phyloP scores from a whole-genome alignment of 2,113 vertebrate genomes.

The Semicossyphus pulcher region DNA sequence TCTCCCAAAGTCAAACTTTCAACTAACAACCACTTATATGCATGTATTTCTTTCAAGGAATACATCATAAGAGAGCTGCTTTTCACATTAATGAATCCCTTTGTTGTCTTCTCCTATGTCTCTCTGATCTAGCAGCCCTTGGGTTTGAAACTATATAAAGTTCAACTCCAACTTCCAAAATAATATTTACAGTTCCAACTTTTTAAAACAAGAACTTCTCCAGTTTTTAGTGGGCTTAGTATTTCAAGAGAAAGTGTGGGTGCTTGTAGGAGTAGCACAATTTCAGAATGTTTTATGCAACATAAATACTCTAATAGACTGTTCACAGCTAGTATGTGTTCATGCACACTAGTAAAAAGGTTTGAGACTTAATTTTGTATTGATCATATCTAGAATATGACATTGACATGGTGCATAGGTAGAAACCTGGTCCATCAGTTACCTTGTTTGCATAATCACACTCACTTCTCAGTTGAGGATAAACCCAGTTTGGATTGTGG shows the following conservation, averaged over 20 bases:
- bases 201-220: not conserved
- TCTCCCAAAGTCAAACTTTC: conserved; percentile 25
- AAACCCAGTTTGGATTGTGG: not conserved
- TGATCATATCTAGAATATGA: too few species aligned
- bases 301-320: conserved; percentile 3
- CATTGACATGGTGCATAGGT: too few species aligned
- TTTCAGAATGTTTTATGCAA: not conserved
- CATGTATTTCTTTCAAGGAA: conserved; percentile 20
- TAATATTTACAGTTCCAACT: conserved; percentile 2
- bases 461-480: not conserved
- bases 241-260: too few species aligned
- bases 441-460: too few species aligned
- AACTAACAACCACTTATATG: not conserved
- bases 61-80: not conserved
- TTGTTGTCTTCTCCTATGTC: conserved; percentile 32
- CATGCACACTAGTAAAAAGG: not conserved
- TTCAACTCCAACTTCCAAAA: conserved; percentile 1
- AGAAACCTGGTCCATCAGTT: too few species aligned
- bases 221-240: conserved; percentile 12
- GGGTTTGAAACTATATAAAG: conserved; percentile 39
- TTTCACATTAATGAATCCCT: conserved; percentile 49
- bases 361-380: too few species aligned
- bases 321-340: not conserved
- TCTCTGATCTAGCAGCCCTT: not conserved
- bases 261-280: not conserved